Percentiles rank a stretch among this genome's conserved stretches.
These are phyloP conservation scores for Geotrupes spiniger DNA, from an alignment of 2,888 invertebrate species.

Conservation along the genomic window DNA sequence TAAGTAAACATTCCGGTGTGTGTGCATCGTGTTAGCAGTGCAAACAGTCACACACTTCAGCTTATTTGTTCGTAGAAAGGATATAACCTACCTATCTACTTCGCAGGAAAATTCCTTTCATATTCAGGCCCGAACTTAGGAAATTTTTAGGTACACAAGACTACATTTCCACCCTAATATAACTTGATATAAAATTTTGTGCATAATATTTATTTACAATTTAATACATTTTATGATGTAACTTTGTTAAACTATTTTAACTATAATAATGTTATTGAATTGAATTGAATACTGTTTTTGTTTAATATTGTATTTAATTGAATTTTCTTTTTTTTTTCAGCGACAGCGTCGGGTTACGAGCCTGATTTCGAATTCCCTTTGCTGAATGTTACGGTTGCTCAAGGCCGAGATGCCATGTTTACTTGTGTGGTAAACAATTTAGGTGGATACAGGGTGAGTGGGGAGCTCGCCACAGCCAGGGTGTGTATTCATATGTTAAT, in stretches of 20 bases:
- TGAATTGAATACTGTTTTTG: too few species aligned
- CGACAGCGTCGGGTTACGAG: conserved; percentile 70
- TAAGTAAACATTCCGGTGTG: conserved; percentile 46
- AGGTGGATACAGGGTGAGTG: conserved; percentile 85
- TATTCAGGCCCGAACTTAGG: too few species aligned
- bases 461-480: conserved; percentile 79
- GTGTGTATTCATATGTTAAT: conserved; percentile 64
- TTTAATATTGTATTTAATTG: too few species aligned
- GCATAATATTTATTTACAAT: too few species aligned
- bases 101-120: too few species aligned
- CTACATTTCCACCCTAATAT: too few species aligned
- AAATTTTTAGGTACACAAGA: too few species aligned
- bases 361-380: conserved; percentile 77
- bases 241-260: too few species aligned
- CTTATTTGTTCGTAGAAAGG: conserved; percentile 28
- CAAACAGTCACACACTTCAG: conserved; percentile 42
- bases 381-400: conserved; percentile 80
- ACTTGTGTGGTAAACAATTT: conserved; percentile 84
- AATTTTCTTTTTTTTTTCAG: conserved; percentile 40
- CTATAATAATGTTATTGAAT: too few species aligned
- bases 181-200: too few species aligned
- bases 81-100: conserved; percentile 13
- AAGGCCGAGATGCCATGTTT: conserved; percentile 80
- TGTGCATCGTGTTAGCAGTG: conserved; percentile 44
- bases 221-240: too few species aligned